phyloP scores from a whole-genome alignment of 2,797 vertebrate genomes.

The Eptatretus atami region DNA sequence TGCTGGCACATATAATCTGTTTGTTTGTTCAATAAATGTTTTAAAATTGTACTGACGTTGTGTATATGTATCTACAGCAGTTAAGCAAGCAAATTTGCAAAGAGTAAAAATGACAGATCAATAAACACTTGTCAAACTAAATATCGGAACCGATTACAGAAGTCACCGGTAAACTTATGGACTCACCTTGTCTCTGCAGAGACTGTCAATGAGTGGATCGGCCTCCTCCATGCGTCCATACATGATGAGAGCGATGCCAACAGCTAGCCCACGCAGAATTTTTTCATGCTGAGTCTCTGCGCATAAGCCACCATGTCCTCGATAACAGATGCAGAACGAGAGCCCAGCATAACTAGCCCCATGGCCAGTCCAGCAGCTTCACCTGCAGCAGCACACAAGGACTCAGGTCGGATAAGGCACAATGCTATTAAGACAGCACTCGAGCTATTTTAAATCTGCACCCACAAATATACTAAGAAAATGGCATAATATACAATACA shows the following conservation, averaged over 20 bases:
- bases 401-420: not conserved
- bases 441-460: not conserved
- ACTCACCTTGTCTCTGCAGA: conserved; percentile 76
- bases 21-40: too few species aligned
- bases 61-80: too few species aligned
- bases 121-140: too few species aligned
- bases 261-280: conserved; percentile 67
- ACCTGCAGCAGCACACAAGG: conserved; percentile 19
- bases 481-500: not conserved
- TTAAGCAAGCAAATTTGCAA: too few species aligned
- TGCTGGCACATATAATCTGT: too few species aligned
- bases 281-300: conserved; percentile 97
- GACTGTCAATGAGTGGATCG: conserved; percentile 78
- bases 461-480: not conserved
- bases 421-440: not conserved
- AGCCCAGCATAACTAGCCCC: conserved; percentile 84
- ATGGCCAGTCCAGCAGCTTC: conserved; percentile 75
- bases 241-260: conserved; percentile 89
- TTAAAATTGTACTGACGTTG: too few species aligned
- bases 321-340: conserved; percentile 88
- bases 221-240: conserved; percentile 96
- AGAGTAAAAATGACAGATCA: too few species aligned
- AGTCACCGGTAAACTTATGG: too few species aligned
- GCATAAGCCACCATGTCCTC: conserved; percentile 97
- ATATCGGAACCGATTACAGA: too few species aligned